Conservation (phyloP, 2,888 invertebrate species). For the Xanthia icteritia region DNA sequence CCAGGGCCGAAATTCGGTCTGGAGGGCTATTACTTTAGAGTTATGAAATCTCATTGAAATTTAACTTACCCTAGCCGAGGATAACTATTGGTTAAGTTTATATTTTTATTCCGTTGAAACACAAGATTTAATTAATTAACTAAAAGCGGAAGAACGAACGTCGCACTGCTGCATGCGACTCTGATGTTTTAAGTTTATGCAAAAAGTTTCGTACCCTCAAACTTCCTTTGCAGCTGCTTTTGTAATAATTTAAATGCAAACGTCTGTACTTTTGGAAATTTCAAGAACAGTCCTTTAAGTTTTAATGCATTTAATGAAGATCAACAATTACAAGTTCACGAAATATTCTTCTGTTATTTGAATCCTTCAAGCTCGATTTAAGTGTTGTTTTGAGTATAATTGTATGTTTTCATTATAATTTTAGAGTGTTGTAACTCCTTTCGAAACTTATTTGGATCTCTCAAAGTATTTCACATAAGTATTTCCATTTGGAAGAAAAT, state of each 20-base stretch:
- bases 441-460: neutral
- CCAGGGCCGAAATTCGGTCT: no score
- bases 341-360: conserved; percentile 13
- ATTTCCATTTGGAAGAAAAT: neutral
- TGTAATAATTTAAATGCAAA: conserved; percentile 24
- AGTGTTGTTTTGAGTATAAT: neutral
- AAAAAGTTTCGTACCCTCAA: conserved; percentile 4
- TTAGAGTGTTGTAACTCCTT: neutral
- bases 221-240: conserved; percentile 8
- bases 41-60: neutral
- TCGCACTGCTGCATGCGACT: neutral
- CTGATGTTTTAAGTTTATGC: conserved; percentile 19
- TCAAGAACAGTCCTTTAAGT: conserved; percentile 20
- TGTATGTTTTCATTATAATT: neutral
- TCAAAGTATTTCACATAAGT: neutral
- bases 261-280: conserved; percentile 23
- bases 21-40: neutral
- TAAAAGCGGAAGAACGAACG: neutral
- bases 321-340: conserved; percentile 2
- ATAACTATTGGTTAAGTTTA: neutral
- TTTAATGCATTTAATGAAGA: conserved; percentile 31
- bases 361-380: neutral
- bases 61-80: neutral
- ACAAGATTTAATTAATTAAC: neutral
- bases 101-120: neutral